These are phyloP conservation scores for Trichogramma dendrolimi DNA, from an alignment of 2,888 invertebrate genomes.

Conservation along the genomic window DNA sequence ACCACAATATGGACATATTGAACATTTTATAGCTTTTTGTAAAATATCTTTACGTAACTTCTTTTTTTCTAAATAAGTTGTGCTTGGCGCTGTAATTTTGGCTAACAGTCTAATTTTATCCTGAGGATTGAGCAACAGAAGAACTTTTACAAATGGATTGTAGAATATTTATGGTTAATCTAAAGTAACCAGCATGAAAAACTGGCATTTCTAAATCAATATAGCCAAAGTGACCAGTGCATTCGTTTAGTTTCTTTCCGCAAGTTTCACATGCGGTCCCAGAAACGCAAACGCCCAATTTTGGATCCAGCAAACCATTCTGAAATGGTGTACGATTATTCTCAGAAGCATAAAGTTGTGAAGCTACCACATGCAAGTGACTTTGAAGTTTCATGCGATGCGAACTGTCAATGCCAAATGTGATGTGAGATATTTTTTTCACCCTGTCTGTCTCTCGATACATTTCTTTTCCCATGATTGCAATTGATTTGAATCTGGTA, in stretches of 20 bases:
- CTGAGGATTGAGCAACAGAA: conserved; percentile 69
- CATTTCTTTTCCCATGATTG: conserved; percentile 80
- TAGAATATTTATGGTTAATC: conserved; percentile 82
- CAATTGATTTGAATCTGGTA: too few species aligned
- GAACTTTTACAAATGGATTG: conserved; percentile 94
- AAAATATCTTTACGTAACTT: conserved; percentile 77
- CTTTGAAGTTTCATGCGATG: conserved; percentile 88
- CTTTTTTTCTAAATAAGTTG: conserved; percentile 86
- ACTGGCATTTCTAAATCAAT: conserved; percentile 93
- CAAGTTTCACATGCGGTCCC: conserved; percentile 86
- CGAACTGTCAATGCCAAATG: conserved; percentile 84
- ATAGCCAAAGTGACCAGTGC: conserved; percentile 96
- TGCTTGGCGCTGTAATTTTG: conserved; percentile 72
- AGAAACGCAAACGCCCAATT: conserved; percentile 89
- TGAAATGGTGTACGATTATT: conserved; percentile 77
- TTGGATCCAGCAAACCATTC: conserved; percentile 86
- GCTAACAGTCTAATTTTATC: conserved; percentile 68
- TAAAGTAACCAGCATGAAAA: conserved; percentile 95
- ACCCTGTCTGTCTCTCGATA: conserved; percentile 90
- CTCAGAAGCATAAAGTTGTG: conserved; percentile 84
- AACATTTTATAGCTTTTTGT: conserved; percentile 80
- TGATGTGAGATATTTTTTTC: conserved; percentile 89
- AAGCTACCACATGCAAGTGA: conserved; percentile 87
- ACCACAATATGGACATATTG: conserved; percentile 79
- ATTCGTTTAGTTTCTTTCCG: conserved; percentile 84